Percentiles rank a stretch among this genome's conserved stretches.
Evolutionary conservation across 2,888 invertebrate species (phyloP).

Genomic region (Calephelis perditalis): DNA sequence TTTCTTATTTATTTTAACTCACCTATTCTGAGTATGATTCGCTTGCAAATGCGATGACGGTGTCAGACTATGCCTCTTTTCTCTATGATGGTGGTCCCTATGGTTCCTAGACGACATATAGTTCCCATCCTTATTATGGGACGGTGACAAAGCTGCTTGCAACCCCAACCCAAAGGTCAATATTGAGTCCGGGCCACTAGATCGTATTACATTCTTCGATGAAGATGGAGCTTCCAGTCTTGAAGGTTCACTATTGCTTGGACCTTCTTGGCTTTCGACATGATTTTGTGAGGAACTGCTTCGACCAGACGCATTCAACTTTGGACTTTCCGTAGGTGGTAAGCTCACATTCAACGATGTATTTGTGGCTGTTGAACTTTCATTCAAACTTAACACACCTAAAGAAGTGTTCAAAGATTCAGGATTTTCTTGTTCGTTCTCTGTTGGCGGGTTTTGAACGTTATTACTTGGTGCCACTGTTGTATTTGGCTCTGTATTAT

Average conservation of each 20-base stretch:
- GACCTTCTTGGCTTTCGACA: constrained; percentile 40
- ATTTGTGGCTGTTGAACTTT: constrained; percentile 68
- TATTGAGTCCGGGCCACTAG: constrained; percentile 56
- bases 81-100: constrained; percentile 55
- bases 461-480: constrained; percentile 37
- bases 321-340: constrained; percentile 63
- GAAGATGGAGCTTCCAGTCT: constrained; percentile 55
- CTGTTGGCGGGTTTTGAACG: constrained; percentile 40
- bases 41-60: constrained; percentile 58
- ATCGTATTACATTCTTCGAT: constrained; percentile 43
- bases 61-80: constrained; percentile 78
- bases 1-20: constrained; percentile 23
- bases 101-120: constrained; percentile 45
- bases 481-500: constrained; percentile 48
- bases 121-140: constrained; percentile 54
- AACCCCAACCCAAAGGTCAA: constrained; percentile 58
- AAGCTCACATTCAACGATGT: constrained; percentile 64
- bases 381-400: constrained; percentile 62
- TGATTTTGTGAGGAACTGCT: constrained; percentile 40
- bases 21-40: constrained; percentile 63
- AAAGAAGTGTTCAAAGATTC: constrained; percentile 51
- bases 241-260: constrained; percentile 41
- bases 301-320: constrained; percentile 41
- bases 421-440: constrained; percentile 37
- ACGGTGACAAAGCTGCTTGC: constrained; percentile 61